phyloP scores from a whole-genome alignment of 2,113 vertebrate genomes.

The Sturnus vulgaris region DNA sequence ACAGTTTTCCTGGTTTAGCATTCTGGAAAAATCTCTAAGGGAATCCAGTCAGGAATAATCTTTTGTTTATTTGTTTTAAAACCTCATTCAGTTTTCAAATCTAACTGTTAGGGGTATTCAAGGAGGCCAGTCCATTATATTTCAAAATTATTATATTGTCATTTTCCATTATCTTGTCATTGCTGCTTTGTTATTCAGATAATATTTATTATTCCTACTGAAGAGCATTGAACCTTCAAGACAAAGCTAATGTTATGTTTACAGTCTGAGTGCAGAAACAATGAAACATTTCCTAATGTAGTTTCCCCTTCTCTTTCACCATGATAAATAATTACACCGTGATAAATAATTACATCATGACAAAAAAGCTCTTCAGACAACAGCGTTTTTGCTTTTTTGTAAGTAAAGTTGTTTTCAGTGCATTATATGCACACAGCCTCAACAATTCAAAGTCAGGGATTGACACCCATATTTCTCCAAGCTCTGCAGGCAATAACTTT shows the following conservation, averaged over 20 bases:
- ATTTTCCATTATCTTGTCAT: neutral
- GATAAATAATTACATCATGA: neutral
- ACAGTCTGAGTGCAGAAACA: neutral
- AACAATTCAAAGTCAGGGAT: neutral
- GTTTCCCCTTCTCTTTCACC: neutral
- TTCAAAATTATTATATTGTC: neutral
- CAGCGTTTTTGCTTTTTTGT: neutral
- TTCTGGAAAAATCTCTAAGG: neutral
- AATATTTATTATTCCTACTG: neutral
- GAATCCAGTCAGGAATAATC: neutral
- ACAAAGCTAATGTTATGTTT: neutral
- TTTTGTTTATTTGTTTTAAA: neutral
- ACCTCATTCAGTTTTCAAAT: neutral
- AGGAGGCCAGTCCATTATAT: neutral
- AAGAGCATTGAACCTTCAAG: neutral
- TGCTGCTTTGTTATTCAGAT: conserved; percentile 8
- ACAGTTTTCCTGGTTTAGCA: neutral
- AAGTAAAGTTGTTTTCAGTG: neutral
- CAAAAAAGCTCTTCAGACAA: neutral
- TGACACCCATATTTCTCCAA: neutral
- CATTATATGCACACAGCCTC: neutral
- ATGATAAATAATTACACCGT: neutral
- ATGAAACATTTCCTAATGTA: neutral
- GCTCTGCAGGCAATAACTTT: neutral
- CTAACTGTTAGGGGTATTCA: neutral